Evolutionary conservation across 2,113 vertebrate genomes (phyloP), one percentile per base, ranked within the genome.

Genomic region (Phylloscopus trochiloides): DNA sequence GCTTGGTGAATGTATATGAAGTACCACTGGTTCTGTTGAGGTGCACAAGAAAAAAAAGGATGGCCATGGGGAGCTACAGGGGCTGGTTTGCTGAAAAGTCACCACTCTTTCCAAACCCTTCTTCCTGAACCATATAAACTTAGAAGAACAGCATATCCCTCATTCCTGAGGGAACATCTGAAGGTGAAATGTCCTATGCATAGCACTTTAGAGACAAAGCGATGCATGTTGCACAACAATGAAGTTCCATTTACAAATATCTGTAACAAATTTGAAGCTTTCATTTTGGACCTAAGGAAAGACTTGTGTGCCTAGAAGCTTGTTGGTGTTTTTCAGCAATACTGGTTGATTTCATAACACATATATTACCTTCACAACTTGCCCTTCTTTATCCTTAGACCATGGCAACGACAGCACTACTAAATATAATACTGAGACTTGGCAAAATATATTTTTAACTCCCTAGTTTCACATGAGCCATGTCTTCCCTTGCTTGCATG

Each of bases 311-410:
- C 43, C 65, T 91, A 70, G 78, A 78, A 66, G 38, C 61, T 89
- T 50, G 17, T 55, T 75, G 25, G 10, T 77, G 38, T 74, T 95
- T 93, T 66, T 74, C 63, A 74, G 47, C 1, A 12, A 43, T 59
- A 77, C 32, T 43, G 15, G 14, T 76, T 88, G 47, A 76, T 94
- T 81, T 91, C 38, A 10, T 40, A 24, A 74, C 42, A 89, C 14
- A 28, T 21, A 24, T 75, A 58, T 68, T 75, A 62, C 58, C 26
- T 88, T 93, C 63, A 70, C 74, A 72, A 77, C 47, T 93, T 90
- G 88, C 71, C 86, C 72, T 92, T 95, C 67, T 90, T 90, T 95
- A 92, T 93, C 68, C 67, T 90, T 82, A 97, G 78, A 80, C 32
- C 43, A 63, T 61, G 65, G 91, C 75, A 95, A 66, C 7, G 1